Conservation (phyloP, 2,888 invertebrate species). For the Drosophila histrio region DNA sequence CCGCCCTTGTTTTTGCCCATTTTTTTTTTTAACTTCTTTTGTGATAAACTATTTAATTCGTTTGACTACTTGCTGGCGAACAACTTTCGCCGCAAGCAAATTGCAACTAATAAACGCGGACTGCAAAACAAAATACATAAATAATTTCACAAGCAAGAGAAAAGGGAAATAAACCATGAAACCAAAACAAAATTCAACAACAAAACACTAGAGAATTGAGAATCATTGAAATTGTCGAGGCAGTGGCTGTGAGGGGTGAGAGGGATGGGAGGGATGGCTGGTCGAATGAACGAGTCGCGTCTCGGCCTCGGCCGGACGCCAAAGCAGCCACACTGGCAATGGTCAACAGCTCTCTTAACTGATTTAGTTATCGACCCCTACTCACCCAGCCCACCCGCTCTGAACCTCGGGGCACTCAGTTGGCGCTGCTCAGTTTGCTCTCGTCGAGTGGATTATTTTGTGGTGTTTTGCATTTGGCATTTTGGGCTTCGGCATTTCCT, state of each 20-base stretch:
- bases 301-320: constrained; percentile 42
- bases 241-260: too few relatives aligned
- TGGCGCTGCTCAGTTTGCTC: constrained; percentile 25
- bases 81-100: constrained; percentile 64
- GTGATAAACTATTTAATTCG: constrained; percentile 46
- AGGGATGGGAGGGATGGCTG: background rate
- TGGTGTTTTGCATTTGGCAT: constrained; percentile 52
- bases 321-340: constrained; percentile 29
- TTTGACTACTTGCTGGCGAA: constrained; percentile 48
- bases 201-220: constrained; percentile 28
- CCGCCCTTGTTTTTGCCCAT: constrained; percentile 83
- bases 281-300: constrained; percentile 1
- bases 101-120: constrained; percentile 68
- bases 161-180: constrained; percentile 51
- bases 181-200: constrained; percentile 61
- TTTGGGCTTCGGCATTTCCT: constrained; percentile 27
- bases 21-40: constrained; percentile 53
- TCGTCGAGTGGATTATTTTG: constrained; percentile 65
- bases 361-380: constrained; percentile 57
- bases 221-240: constrained; percentile 17
- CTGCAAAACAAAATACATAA: constrained; percentile 64
- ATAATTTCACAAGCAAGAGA: constrained; percentile 50
- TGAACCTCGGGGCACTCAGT: constrained; percentile 1
- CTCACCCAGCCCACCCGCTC: background rate
- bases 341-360: constrained; percentile 58